These are phyloP conservation scores for Ctenochaetus hawaiiensis DNA, from an alignment of 2,797 vertebrate genomes.

Conservation along the genomic window DNA sequence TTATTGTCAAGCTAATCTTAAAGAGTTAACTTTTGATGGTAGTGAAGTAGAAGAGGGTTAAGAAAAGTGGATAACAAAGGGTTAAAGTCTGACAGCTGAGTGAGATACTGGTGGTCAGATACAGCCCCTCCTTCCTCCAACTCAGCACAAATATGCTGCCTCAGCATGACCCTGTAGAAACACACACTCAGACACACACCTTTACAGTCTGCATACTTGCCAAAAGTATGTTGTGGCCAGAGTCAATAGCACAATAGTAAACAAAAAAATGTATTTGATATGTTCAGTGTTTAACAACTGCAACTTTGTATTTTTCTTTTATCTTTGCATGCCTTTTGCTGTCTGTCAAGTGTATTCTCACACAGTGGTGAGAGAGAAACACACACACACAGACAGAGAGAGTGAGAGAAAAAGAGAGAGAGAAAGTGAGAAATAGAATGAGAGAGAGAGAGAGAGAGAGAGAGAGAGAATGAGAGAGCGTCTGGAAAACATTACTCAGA, in stretches of 20 bases:
- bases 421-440: constrained; percentile 16
- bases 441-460: constrained; percentile 29
- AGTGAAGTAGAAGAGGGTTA: background rate
- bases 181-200: constrained; percentile 41
- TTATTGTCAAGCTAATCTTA: background rate
- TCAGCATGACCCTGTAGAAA: constrained; percentile 74
- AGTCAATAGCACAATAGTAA: constrained; percentile 17
- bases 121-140: constrained; percentile 54
- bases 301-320: constrained; percentile 25
- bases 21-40: background rate
- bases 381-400: constrained; percentile 8
- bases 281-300: constrained; percentile 13
- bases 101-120: constrained; percentile 62
- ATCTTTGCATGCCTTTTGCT: constrained; percentile 50
- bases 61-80: constrained; percentile 31
- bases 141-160: constrained; percentile 69
- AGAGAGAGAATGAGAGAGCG: constrained; percentile 36
- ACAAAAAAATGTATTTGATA: background rate
- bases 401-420: constrained; percentile 25
- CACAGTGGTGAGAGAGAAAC: constrained; percentile 44
- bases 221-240: constrained; percentile 5
- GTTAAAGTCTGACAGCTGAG: constrained; percentile 73
- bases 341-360: constrained; percentile 38
- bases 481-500: constrained; percentile 85
- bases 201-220: constrained; percentile 20